Evolutionary conservation across 2,888 invertebrate genomes (phyloP).

Genomic region (Furcula furcula): DNA sequence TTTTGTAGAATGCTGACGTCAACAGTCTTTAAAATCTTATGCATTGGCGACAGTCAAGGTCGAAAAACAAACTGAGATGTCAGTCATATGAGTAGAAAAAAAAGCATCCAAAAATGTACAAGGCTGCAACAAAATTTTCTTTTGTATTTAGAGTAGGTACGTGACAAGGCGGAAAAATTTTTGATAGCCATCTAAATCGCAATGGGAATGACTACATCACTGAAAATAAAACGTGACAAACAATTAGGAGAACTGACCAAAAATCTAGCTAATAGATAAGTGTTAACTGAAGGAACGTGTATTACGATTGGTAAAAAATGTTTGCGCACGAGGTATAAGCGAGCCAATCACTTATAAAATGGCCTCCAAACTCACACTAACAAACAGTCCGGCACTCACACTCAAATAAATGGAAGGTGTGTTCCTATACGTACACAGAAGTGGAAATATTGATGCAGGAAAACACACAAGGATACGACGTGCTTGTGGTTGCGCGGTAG

Average conservation of each 20-base stretch:
- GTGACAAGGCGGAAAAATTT: constrained; percentile 13
- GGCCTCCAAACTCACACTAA: constrained; percentile 64
- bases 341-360: constrained; percentile 61
- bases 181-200: constrained; percentile 5
- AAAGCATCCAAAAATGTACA: constrained; percentile 10
- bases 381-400: constrained; percentile 44
- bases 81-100: constrained; percentile 24
- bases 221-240: constrained; percentile 44
- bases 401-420: constrained; percentile 52
- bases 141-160: neutral
- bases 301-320: constrained; percentile 33
- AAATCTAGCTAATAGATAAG: constrained; percentile 32
- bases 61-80: constrained; percentile 23
- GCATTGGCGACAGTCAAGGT: constrained; percentile 28
- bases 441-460: constrained; percentile 43
- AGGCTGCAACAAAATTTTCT: constrained; percentile 7
- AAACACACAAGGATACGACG: constrained; percentile 45
- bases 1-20: constrained; percentile 47
- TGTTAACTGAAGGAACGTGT: constrained; percentile 46
- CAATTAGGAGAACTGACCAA: constrained; percentile 33
- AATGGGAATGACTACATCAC: constrained; percentile 34
- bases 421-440: constrained; percentile 57
- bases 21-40: constrained; percentile 36
- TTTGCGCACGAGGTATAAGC: too few relatives aligned
- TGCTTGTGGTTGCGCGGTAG: constrained; percentile 34